A percentile compares a stretch with the other conserved stretches of the same genome.
phyloP scores from a whole-genome alignment of 2,113 vertebrate species.

The Zootoca vivipara region DNA sequence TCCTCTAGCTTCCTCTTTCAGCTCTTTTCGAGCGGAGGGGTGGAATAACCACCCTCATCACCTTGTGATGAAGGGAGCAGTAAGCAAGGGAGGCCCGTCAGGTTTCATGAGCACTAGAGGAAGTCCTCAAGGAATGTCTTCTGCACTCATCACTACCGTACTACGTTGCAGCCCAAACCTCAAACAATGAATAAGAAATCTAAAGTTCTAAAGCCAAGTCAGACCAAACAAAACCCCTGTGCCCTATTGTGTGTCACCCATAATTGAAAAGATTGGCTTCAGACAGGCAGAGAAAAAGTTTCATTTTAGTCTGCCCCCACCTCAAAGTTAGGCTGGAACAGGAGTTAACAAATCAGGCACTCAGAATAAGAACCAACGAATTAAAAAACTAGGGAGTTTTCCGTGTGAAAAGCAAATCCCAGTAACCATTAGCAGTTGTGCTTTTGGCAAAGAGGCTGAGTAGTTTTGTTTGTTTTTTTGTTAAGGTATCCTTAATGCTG shows the following conservation, averaged over 20 bases:
- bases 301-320: slow-evolving; percentile 29
- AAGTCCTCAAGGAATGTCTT: too few species aligned
- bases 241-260: too few species aligned
- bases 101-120: too few species aligned
- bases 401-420: slow-evolving; percentile 48
- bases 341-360: slow-evolving; percentile 17
- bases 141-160: too few species aligned
- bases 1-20: too few species aligned
- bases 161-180: not conserved
- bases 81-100: too few species aligned
- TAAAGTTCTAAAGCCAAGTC: too few species aligned
- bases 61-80: too few species aligned
- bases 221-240: too few species aligned
- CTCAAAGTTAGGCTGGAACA: slow-evolving; percentile 4
- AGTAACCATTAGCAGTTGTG: slow-evolving; percentile 36
- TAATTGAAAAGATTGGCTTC: too few species aligned
- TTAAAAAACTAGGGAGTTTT: slow-evolving; percentile 45
- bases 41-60: too few species aligned
- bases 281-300: not conserved
- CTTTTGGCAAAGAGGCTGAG: slow-evolving; percentile 51
- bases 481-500: not conserved
- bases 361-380: slow-evolving; percentile 51
- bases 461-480: not conserved
- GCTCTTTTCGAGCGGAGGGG: too few species aligned
- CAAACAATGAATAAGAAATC: slow-evolving; percentile 40